phyloP scores from a whole-genome alignment of 2,888 invertebrate genomes.

The Abrostola tripartita region DNA sequence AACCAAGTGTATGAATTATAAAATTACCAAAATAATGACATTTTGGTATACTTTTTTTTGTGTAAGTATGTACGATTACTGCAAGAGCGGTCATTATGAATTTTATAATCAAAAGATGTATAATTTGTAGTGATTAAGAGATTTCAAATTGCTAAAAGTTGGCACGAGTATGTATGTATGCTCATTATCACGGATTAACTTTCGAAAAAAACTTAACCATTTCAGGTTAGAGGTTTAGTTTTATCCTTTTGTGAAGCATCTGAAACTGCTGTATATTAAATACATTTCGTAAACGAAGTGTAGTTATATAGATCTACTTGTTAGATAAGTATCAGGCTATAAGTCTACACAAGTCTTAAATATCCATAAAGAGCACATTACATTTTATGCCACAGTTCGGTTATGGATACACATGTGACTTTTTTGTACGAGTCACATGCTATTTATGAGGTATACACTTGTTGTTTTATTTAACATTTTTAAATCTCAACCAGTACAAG shows the following conservation, averaged over 20 bases:
- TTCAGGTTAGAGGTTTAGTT: conserved; percentile 15
- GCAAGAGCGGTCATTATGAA: conserved; percentile 21
- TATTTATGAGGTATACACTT: background rate
- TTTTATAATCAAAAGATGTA: conserved; percentile 35
- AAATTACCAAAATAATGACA: too few relatives aligned
- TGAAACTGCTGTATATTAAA: background rate
- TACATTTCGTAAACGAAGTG: background rate
- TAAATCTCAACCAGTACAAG: background rate
- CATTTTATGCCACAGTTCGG: background rate
- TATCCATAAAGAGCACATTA: background rate
- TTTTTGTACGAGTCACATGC: background rate
- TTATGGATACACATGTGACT: background rate
- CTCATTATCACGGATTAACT: conserved; percentile 43
- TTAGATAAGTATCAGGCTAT: background rate
- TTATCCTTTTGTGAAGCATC: conserved; percentile 6
- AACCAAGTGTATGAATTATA: too few relatives aligned
- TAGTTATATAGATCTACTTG: background rate
- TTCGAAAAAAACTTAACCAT: conserved; percentile 46
- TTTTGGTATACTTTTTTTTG: too few relatives aligned
- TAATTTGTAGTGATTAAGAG: conserved; percentile 47
- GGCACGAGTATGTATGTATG: conserved; percentile 28
- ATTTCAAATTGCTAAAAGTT: conserved; percentile 37
- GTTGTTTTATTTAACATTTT: conserved; percentile 1
- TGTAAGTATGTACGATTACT: conserved; percentile 9
- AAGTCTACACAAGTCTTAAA: background rate